phyloP scores from a whole-genome alignment of 2,888 invertebrate genomes.

The Hypsopygia costalis region DNA sequence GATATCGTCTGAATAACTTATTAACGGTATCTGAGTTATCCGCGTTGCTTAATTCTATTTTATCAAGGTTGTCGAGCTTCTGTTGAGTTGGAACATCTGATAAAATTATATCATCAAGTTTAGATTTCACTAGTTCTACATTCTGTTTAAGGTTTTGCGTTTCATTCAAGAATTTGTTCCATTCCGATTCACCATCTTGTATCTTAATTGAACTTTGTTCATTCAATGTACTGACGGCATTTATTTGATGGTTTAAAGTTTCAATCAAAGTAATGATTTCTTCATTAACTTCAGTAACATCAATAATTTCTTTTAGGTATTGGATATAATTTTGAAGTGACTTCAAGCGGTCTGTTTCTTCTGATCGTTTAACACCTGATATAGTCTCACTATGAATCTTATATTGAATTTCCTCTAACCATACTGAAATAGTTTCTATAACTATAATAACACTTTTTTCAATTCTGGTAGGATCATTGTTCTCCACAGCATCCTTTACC shows the following conservation, averaged over 20 bases:
- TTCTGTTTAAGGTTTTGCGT: conserved; percentile 79
- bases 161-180: conserved; percentile 85
- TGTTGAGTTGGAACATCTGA: conserved; percentile 84
- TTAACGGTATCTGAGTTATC: conserved; percentile 81
- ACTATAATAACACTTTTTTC: conserved; percentile 87
- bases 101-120: conserved; percentile 78
- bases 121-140: conserved; percentile 69
- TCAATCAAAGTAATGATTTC: conserved; percentile 83
- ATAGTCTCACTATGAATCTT: conserved; percentile 79
- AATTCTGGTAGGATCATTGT: conserved; percentile 78
- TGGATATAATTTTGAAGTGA: conserved; percentile 78
- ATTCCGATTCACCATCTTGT: conserved; percentile 82
- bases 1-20: conserved; percentile 82
- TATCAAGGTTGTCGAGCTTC: conserved; percentile 85
- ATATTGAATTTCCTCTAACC: conserved; percentile 92
- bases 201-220: conserved; percentile 59
- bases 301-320: conserved; percentile 83
- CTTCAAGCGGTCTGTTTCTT: conserved; percentile 51
- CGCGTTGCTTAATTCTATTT: conserved; percentile 84
- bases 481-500: conserved; percentile 80
- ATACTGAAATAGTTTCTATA: conserved; percentile 90
- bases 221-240: conserved; percentile 84
- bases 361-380: conserved; percentile 34
- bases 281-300: conserved; percentile 83
- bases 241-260: conserved; percentile 83